Base-by-base conservation (phyloP, 2,888 invertebrate species). In the Synanthedon myopaeformis region DNA sequence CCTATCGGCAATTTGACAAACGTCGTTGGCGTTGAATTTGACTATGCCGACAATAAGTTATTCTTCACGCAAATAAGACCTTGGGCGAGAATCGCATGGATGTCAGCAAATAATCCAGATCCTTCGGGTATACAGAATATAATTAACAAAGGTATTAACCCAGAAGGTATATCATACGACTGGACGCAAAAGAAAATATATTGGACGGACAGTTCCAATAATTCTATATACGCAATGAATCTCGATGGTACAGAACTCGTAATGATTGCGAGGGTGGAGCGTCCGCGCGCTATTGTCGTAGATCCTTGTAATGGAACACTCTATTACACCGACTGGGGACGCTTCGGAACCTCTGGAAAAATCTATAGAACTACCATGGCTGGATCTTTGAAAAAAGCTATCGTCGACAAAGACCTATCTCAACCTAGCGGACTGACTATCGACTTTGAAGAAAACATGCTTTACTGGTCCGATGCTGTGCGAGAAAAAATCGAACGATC, bases 171-270 rank as follows among this genome's bases (percentile, higher is more conserved):
- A 58, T 96, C 97, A 0, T 97, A 97, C 72, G 99, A 99, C 72
- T 99, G 99, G 99, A 96, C 98, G 0, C 96, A 96, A 63, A 95
- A 95, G 73, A 98, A 98, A 76, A 92, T 99, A 42, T 99, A 98
- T 77, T 99, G 98, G 97, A 97, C 98, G 0, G 99, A 99, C 69
- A 96, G 96, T 35, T 94, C 95, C 0, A 97, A 97, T 65, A 96
- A 96, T 66, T 95, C 96, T 11, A 97, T 98, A 54, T 97, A 97
- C 68, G 95, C 97, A 0, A 96, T 98, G 95, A 96, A 97, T 71
- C 82, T 95, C 19, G 96, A 97, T 69, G 96, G 96, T 2, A 89
- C 92, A 0, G 93, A 96, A 63, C 81, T 96, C 51, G 96, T 97
- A 0, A 96, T 96, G 94, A 96, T 99, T 55, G 94, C 96, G 0